Base-by-base conservation (phyloP, 2,888 invertebrate genomes). In the Lasioglossum marginatum region DNA sequence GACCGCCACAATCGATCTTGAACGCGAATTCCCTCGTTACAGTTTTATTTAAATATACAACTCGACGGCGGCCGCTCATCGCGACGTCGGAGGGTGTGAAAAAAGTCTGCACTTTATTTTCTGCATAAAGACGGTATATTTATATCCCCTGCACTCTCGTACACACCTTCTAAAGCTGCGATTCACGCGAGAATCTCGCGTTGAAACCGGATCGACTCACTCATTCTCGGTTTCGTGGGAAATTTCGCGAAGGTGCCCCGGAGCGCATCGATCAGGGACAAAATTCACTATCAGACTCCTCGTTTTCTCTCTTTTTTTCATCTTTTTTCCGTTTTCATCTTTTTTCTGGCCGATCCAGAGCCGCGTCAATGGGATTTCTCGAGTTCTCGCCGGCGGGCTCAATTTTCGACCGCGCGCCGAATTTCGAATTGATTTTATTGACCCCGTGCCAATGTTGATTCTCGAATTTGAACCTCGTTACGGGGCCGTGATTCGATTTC, bases 361-460 rank as follows among this genome's bases (percentile, higher is more conserved):
- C 8, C 60, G 27, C 27, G 60, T 60, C n/a, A 60, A 27, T 60
- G 60, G 60, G 14, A 27, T 60, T 10, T 23, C 10, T n/a, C 37
- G 23, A 68, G 6, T 19, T 34, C 68, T n/a, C 68, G 37, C n/a
- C 37, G 34, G 37, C 34, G 8, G 23, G 37, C 31, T 68, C 68
- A 23, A 68, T 68, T 68, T 37, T 68, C 66, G 19, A 66, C 31
- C 66, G 3, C 16, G 66, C 66, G 66, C 19, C 19, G 66, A 66
- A 31, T 66, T 66, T 68, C 31, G 68, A 68, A 68, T 68, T 37
- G 68, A 37, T 68, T 68, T 34, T 68, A 37, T 68, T 68, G 68
- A 68, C 68, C 8, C 23, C 19, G 68, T 2, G 68, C 23, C 68
- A 68, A 68, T 68, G 68, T 68, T 68, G 68, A 34, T 68, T 4